Evolutionary conservation across 64 coral and sea anemone species (phyloP).

Genomic region (Stylophora pistillata): DNA sequence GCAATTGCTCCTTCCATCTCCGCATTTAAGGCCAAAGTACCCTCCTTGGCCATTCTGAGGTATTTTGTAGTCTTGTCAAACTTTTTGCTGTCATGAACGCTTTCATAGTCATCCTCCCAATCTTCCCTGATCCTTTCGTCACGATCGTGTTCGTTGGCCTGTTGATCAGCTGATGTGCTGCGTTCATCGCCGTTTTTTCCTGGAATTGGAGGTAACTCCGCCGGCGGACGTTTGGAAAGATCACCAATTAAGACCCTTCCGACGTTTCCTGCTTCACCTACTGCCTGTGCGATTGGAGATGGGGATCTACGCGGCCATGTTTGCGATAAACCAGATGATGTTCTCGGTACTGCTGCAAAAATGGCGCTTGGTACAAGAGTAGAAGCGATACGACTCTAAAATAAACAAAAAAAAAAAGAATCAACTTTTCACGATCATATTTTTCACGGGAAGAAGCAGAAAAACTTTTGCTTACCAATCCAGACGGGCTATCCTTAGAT

Average conservation of each 20-base stretch:
- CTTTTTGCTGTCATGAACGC: slow-evolving; percentile 27
- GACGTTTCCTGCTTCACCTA: slow-evolving; percentile 79
- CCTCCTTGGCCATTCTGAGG: slow-evolving; percentile 12
- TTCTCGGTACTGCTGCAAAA: slow-evolving; percentile 89
- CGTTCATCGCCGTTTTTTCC: background rate
- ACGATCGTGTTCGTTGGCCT: background rate
- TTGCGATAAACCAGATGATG: slow-evolving; percentile 57
- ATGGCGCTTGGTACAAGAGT: slow-evolving; percentile 84
- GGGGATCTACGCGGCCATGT: slow-evolving; percentile 78
- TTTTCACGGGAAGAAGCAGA: background rate
- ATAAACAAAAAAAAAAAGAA: background rate
- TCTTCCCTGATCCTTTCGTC: slow-evolving; percentile 28
- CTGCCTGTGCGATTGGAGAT: slow-evolving; percentile 71
- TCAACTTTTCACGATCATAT: background rate
- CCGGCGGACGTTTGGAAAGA: slow-evolving; percentile 45
- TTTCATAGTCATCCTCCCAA: slow-evolving; percentile 61
- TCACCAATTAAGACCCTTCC: slow-evolving; percentile 69
- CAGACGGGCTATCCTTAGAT: slow-evolving; percentile 48
- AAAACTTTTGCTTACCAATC: slow-evolving; percentile 45
- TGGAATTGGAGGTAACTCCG: slow-evolving; percentile 34
- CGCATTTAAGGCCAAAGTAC: background rate
- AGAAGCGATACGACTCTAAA: slow-evolving; percentile 77
- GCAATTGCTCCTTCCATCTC: slow-evolving; percentile 1
- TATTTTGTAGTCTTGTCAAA: slow-evolving; percentile 79
- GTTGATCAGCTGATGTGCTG: background rate